Conservation (phyloP, 2,797 vertebrate species). For the Sebastes diploproa region DNA sequence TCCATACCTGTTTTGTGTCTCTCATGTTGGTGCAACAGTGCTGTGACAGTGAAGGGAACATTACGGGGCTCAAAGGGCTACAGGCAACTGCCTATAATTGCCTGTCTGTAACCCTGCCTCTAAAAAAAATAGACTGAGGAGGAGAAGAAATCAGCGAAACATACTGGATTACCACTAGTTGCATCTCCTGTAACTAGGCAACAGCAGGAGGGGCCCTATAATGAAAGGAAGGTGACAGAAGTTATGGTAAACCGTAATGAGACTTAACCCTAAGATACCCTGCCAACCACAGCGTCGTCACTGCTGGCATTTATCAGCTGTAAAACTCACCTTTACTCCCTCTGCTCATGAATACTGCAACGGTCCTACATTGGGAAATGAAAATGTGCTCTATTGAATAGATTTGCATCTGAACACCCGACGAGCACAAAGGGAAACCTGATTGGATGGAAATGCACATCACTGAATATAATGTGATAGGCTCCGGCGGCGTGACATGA, state of each 20-base stretch:
- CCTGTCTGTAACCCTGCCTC: conserved; percentile 20
- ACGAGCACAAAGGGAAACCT: conserved; percentile 74
- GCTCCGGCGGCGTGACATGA: conserved; percentile 72
- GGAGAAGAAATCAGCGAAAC: not conserved
- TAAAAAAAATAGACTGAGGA: not conserved
- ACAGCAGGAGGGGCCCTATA: not conserved
- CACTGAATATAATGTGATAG: conserved; percentile 75
- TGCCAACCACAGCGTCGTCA: conserved; percentile 7
- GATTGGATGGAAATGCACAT: conserved; percentile 81
- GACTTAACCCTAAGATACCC: conserved; percentile 16
- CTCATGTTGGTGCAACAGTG: not conserved
- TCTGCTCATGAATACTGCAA: conserved; percentile 62
- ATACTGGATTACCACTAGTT: not conserved
- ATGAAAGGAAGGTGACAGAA: conserved; percentile 5
- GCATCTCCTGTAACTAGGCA: not conserved
- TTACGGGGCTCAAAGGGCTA: conserved; percentile 26
- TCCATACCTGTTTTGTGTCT: conserved; percentile 8
- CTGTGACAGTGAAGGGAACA: conserved; percentile 34
- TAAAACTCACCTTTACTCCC: conserved; percentile 52
- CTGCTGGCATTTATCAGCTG: conserved; percentile 55
- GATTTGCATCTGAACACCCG: conserved; percentile 82
- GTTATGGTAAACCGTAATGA: not conserved
- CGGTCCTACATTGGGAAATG: conserved; percentile 72
- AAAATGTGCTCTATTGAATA: conserved; percentile 79
- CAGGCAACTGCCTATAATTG: conserved; percentile 53